Evolutionary conservation across 2,797 vertebrate genomes (phyloP).

Genomic region (Eulemur albifrons): DNA sequence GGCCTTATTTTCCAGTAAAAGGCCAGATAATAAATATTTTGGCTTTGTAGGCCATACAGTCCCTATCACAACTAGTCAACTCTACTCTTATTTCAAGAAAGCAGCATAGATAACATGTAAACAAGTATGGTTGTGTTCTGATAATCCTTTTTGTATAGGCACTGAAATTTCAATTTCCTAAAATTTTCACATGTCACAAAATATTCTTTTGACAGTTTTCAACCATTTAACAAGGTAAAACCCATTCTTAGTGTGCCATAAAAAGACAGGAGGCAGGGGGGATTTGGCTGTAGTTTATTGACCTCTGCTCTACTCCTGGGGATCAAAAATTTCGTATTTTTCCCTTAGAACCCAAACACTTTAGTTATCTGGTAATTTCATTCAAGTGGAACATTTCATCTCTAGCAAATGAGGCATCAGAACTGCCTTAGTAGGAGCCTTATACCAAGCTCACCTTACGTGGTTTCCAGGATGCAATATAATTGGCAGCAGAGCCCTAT

Average conservation of each 20-base stretch:
- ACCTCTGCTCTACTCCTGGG: neutral
- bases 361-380: slow-evolving; percentile 27
- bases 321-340: slow-evolving; percentile 7
- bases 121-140: neutral
- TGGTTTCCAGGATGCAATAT: neutral
- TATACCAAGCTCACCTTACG: neutral
- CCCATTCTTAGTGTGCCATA: neutral
- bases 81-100: slow-evolving; percentile 19
- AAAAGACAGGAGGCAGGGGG: neutral
- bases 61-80: neutral
- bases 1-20: neutral
- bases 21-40: slow-evolving; percentile 1
- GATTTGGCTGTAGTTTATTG: neutral
- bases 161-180: slow-evolving; percentile 8
- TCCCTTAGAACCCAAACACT: slow-evolving; percentile 18
- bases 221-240: slow-evolving; percentile 20
- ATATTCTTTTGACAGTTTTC: slow-evolving; percentile 1
- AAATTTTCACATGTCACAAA: neutral
- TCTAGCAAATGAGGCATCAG: neutral
- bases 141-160: neutral
- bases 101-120: neutral
- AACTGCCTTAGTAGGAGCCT: neutral
- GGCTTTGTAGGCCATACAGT: neutral
- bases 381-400: neutral
- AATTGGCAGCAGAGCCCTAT: slow-evolving; percentile 10